A percentile compares a stretch with the other conserved stretches of the same genome.
phyloP scores from a whole-genome alignment of 2,113 vertebrate species.

The Tringa solitaria region DNA sequence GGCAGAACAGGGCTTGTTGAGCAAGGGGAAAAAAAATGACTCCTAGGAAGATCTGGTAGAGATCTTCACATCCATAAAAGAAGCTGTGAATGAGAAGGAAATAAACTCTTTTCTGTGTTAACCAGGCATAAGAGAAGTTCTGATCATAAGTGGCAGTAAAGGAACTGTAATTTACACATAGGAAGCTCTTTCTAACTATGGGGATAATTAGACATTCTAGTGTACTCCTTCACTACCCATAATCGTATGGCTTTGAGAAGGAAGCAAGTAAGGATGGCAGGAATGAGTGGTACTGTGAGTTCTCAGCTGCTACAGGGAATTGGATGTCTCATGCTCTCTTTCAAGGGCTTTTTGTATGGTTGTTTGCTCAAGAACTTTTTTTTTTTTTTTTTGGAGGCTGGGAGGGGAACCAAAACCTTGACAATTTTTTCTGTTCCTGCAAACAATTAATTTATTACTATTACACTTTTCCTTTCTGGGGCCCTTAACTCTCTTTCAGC shows the following conservation, averaged over 20 bases:
- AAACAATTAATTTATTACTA: not conserved
- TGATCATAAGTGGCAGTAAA: not conserved
- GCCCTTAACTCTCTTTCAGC: not conserved
- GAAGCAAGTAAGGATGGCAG: not conserved
- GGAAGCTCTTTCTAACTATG: not conserved
- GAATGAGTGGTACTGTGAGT: not conserved
- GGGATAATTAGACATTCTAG: not conserved
- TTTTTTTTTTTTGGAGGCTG: not conserved
- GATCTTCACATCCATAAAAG: not conserved
- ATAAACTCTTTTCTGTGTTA: not conserved
- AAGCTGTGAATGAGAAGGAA: not conserved
- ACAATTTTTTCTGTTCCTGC: not conserved
- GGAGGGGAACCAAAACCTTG: not conserved
- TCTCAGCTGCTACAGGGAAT: not conserved
- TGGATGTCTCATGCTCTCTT: not conserved
- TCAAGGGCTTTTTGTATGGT: not conserved
- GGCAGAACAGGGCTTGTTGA: not conserved
- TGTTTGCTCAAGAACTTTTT: not conserved
- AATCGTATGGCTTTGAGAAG: not conserved
- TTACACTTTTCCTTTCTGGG: rapidly evolving
- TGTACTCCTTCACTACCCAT: not conserved
- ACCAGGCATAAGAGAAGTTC: not conserved
- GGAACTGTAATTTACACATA: not conserved
- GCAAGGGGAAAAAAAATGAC: rapidly evolving
- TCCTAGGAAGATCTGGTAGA: not conserved